Evolutionary conservation across 2,113 vertebrate genomes (phyloP), one percentile per base, ranked within the genome.

Genomic region (Gadus chalcogrammus): DNA sequence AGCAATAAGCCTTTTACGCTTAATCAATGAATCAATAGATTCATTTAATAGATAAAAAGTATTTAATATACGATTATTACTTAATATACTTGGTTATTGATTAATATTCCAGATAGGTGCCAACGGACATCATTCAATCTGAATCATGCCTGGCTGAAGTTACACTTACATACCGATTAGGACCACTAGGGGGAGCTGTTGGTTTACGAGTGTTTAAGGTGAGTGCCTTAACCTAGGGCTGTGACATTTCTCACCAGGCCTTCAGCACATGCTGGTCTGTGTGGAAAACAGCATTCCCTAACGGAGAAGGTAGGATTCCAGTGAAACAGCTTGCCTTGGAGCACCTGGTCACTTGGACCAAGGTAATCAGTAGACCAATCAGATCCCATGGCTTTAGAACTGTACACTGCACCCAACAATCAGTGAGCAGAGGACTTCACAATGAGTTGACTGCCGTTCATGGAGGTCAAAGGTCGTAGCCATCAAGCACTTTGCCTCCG

Each of bases 221-320:
- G 58, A 81, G 82, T 24, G 75, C 65, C 64, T 70, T 70, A 79
- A 69, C 67, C 15, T 38, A 79, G 79, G 71, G 79, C 77, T 74
- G 71, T 62, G 78, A 83, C 84, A 86, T 80, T 82, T 89, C 84
- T 88, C 85, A 85, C 83, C 75, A 83, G 70, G 78, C 77, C 79
- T 73, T 71, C 35, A 48, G 78, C 74, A 60, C 82, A 79, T 75
- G 69, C 79, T 75, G 74, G 74, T 86, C 80, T 85, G 69, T 67
- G 70, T 75, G 75, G 78, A 83, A 79, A 85, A 84, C 73, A 77
- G 75, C 76, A 77, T 65, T 67, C 81, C 80, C 79, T 71, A 71
- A 69, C 65, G 75, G 72, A 79, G 83, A 82, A 82, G 20, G 69
- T 79, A 78, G 79, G 71, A 77, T 81, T 71, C 69, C 65, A 75